Evolutionary conservation across 2,113 vertebrate species (phyloP).

Genomic region (Montifringilla adamsi): DNA sequence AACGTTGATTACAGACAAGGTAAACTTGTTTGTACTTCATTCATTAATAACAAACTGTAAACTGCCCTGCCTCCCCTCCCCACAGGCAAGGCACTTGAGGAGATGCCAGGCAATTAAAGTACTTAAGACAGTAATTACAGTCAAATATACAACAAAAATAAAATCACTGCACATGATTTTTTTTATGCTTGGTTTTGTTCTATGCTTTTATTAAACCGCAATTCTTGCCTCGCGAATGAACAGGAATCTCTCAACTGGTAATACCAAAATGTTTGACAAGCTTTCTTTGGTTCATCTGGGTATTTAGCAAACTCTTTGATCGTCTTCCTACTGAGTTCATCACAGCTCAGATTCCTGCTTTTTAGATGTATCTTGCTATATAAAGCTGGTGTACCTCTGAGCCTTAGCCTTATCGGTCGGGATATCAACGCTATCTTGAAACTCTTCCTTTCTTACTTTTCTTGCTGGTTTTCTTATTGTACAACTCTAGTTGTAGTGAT

Average conservation of each 20-base stretch:
- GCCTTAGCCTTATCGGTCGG: not conserved
- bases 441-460: not conserved
- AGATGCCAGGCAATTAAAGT: conserved; percentile 59
- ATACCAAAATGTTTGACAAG: not conserved
- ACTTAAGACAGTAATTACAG: conserved; percentile 61
- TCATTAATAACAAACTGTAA: conserved; percentile 58
- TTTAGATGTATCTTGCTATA: not conserved
- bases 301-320: not conserved
- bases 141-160: conserved; percentile 65
- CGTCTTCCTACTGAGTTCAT: not conserved
- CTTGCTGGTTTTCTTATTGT: not conserved
- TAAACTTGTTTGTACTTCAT: conserved; percentile 59
- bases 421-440: not conserved
- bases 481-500: not conserved
- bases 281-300: not conserved
- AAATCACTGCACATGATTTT: conserved; percentile 46
- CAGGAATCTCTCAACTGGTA: not conserved
- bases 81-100: conserved; percentile 43
- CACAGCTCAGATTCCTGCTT: not conserved
- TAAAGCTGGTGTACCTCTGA: not conserved
- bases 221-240: not conserved
- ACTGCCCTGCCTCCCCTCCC: conserved; percentile 54
- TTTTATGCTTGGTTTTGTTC: conserved; percentile 46
- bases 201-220: conserved; percentile 16
- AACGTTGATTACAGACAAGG: conserved; percentile 44